Base-by-base conservation (phyloP, 1,140 invertebrate genomes). In the Bombus cullumanus region DNA sequence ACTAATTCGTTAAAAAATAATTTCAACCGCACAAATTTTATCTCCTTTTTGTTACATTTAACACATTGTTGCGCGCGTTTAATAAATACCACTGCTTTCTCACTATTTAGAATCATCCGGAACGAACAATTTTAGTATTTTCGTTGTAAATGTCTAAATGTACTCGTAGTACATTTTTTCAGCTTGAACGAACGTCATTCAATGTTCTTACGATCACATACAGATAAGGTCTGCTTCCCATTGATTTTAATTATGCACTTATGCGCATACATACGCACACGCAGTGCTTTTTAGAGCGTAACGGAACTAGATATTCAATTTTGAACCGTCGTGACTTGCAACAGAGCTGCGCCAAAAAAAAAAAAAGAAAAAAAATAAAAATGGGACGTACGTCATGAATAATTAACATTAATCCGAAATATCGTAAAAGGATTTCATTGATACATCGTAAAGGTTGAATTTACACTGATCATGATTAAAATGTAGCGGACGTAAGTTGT, bases 221-320 rank as follows among this genome's bases (percentile, higher is more conserved):
- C 34, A 72, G 15, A 81, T 76, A 59, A 71, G 18, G 22, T 81
- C 37, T 72, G 39, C 25, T 25, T n/a, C 3, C 15, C 22, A 22
- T 43, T 31, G n/a, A 57, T 43, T 59, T 59, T 64, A 80, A 85
- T 80, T 81, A 86, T 31, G 18, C 41, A 41, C 3, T 83, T 39
- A 86, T 37, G 18, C 41, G 34, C 6, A 74, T 43, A 77, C 34
- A 13, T 37, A 13, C 15, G 22, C 9, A 37, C 15, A 47, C 10
- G 34, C 22, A 8, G 39, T 81, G 85, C 75, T 90, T 90, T 90
- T 83, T 59, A 90, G 89, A 90, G 82, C 89, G 89, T 47, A 41
- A 90, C 88, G 13, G 34, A 90, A 90, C 83, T 75, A 62, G 86
- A 62, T 82, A 85, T 81, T 79, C 72, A 31, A 64, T 87, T 87